Conservation (phyloP, 2,797 vertebrate species). For the Phoxinus dragarum region DNA sequence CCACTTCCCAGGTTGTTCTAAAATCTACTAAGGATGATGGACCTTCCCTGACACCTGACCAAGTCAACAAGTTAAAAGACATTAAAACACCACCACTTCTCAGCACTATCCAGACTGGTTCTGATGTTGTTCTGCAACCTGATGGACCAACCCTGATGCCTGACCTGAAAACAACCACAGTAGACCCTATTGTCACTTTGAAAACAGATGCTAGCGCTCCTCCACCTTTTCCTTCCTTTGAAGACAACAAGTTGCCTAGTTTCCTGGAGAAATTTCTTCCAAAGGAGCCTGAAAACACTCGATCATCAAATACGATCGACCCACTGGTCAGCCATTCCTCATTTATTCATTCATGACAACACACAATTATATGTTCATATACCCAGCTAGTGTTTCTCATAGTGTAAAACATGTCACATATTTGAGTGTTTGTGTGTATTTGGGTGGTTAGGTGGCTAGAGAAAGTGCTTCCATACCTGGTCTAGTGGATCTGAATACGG, state of each 20-base stretch:
- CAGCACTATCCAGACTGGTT: background rate
- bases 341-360: slow-evolving; percentile 31
- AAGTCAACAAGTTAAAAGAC: slow-evolving; percentile 1
- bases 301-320: slow-evolving; percentile 64
- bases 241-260: slow-evolving; percentile 79
- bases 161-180: background rate
- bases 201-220: slow-evolving; percentile 70
- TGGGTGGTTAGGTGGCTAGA: slow-evolving; percentile 7
- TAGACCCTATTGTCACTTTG: background rate
- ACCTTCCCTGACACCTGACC: background rate
- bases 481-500: background rate
- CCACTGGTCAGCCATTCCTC: slow-evolving; percentile 66
- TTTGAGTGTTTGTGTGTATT: background rate
- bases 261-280: slow-evolving; percentile 85
- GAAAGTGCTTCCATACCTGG: slow-evolving; percentile 1
- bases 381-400: background rate
- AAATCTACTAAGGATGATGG: background rate
- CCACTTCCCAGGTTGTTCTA: background rate
- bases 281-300: slow-evolving; percentile 71
- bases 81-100: background rate
- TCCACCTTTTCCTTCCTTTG: slow-evolving; percentile 77
- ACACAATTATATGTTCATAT: background rate
- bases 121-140: background rate
- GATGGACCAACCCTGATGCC: background rate
- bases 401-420: background rate